Evolutionary conservation across 2,888 invertebrate species (phyloP), one percentile per base, ranked within the genome.

Genomic region (Carabus problematicus): DNA sequence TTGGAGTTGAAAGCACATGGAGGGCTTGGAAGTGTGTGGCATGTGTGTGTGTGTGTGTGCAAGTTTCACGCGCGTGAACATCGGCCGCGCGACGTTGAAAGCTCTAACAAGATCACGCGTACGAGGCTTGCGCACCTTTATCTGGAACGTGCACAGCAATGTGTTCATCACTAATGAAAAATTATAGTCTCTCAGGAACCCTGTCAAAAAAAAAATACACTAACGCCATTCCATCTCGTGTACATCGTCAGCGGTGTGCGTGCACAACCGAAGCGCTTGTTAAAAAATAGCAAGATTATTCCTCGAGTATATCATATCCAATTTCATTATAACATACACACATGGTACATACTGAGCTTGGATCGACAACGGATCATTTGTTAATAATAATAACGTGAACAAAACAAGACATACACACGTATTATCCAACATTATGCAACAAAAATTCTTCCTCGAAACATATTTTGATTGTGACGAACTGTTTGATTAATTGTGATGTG

Each of bases 141-240:
- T 61, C 61, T 18, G 43, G 45, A 19, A 6, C 29, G 18, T 29
- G 45, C 61, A 47, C 43, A 29, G 47, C 61, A 45, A 45, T 43
- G 47, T 61, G 47, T 47, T 61, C 61, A 61, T 59, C 59, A 41
- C 47, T 61, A 61, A 61, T 61, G 45, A 61, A 61, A 47, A 61
- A 18, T 61, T 61, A 61, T 47, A 19, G 47, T 45, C 61, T 45
- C 61, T 9, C 43, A 43, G 61, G 61, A 61, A 61, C 61, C 45
- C 43, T 61, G 61, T 61, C 61, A 61, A 61, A 61, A 61, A 61
- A 43, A 42, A 61, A 11, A 61, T 29, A 61, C 11, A 14, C 43
- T 16, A 12, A 41, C 18, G 8, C 12, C 29, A 29, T 29, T 6
- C 11, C 41, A 40, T 7, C 14, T 3, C 40, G 14, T 12, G 7